These are phyloP conservation scores for Drosophila bocqueti DNA, from an alignment of 1,140 invertebrate species.

Conservation along the genomic window DNA sequence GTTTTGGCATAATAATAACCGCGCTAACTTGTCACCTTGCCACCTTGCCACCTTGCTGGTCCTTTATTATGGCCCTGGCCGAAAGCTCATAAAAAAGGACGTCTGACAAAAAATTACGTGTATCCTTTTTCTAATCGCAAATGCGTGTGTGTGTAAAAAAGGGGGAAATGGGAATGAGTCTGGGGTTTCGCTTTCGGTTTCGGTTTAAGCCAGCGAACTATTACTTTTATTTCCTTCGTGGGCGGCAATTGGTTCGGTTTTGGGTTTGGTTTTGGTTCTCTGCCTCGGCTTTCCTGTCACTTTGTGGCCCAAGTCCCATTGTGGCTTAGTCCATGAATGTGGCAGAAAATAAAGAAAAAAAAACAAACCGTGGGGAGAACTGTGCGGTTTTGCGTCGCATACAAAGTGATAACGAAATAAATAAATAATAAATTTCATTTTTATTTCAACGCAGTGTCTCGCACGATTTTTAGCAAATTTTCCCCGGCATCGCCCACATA, in stretches of 20 bases:
- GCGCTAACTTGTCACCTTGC: slow-evolving; percentile 69
- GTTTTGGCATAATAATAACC: slow-evolving; percentile 78
- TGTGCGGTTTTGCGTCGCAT: slow-evolving; percentile 65
- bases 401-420: slow-evolving; percentile 82
- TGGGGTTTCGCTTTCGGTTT: background rate
- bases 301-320: slow-evolving; percentile 56
- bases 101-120: slow-evolving; percentile 72
- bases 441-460: slow-evolving; percentile 68
- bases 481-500: slow-evolving; percentile 44
- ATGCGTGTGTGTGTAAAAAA: slow-evolving; percentile 57
- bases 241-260: slow-evolving; percentile 42
- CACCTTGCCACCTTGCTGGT: slow-evolving; percentile 69
- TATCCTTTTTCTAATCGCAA: slow-evolving; percentile 81
- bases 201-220: slow-evolving; percentile 53
- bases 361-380: background rate
- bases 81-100: slow-evolving; percentile 65
- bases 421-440: slow-evolving; percentile 82
- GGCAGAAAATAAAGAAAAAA: background rate
- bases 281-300: slow-evolving; percentile 47
- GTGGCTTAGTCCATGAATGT: slow-evolving; percentile 74
- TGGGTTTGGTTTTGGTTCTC: slow-evolving; percentile 16
- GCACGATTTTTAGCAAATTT: slow-evolving; percentile 70
- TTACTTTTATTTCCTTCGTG: slow-evolving; percentile 75
- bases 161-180: background rate
- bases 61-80: slow-evolving; percentile 56